These are phyloP conservation scores for Crocuta crocuta DNA, from an alignment of 2,113 vertebrate species.

Conservation along the genomic window DNA sequence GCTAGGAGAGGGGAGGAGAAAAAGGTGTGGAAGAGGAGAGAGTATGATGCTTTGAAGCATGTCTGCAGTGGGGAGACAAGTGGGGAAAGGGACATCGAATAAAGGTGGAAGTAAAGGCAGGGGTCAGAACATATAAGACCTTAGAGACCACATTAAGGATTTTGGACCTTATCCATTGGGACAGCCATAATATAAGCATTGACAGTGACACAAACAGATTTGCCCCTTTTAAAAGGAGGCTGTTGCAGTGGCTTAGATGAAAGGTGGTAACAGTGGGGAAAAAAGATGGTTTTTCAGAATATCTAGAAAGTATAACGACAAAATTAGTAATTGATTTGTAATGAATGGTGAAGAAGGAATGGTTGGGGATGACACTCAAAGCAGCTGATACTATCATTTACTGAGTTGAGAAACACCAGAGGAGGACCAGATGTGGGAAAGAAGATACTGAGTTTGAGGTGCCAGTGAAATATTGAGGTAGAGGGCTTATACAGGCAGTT, in stretches of 20 bases:
- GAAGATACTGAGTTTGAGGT: neutral
- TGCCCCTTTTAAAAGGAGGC: conserved; percentile 6
- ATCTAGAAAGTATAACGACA: neutral
- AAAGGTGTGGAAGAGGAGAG: neutral
- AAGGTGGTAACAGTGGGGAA: neutral
- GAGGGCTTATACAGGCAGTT: neutral
- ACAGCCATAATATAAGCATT: neutral
- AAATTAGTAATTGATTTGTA: neutral
- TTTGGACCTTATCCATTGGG: neutral
- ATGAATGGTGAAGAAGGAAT: neutral
- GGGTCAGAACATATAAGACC: neutral
- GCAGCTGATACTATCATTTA: neutral
- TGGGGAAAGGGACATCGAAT: neutral
- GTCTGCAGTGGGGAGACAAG: neutral
- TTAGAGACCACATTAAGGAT: neutral
- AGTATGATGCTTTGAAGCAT: neutral
- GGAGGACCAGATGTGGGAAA: neutral
- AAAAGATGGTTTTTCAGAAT: neutral
- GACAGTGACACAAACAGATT: neutral
- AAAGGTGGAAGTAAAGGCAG: neutral
- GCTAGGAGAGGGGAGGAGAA: neutral
- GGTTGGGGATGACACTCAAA: neutral
- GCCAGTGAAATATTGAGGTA: neutral
- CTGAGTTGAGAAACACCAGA: neutral
- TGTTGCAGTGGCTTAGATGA: conserved; percentile 5